Evolutionary conservation across 1,140 invertebrate genomes (phyloP).

Genomic region (Sesamia nonagrioides): DNA sequence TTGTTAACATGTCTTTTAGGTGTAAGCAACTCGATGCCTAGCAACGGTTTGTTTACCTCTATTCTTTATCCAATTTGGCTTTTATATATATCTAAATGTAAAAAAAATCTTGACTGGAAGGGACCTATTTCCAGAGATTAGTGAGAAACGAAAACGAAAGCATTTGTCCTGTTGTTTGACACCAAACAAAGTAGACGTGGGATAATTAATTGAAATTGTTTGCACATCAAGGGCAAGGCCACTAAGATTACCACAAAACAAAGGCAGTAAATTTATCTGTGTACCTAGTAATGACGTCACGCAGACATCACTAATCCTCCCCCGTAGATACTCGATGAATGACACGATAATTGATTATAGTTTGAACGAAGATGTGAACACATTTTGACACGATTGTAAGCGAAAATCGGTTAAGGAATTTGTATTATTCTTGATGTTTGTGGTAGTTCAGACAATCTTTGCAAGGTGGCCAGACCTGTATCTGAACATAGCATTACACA

Average conservation of each 20-base stretch:
- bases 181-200: too few species aligned
- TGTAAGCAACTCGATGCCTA: too few species aligned
- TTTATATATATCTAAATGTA: too few species aligned
- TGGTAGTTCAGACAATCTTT: too few species aligned
- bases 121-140: too few species aligned
- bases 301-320: neutral
- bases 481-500: too few species aligned
- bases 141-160: too few species aligned
- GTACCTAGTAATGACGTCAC: conserved; percentile 18
- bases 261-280: neutral
- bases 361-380: neutral
- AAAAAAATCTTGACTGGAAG: too few species aligned
- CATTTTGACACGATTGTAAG: neutral
- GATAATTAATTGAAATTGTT: neutral
- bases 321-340: neutral
- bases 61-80: too few species aligned
- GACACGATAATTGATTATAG: conserved; percentile 5
- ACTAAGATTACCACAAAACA: conserved; percentile 3
- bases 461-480: too few species aligned
- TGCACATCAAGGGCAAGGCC: neutral
- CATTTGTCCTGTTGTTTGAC: neutral
- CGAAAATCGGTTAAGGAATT: conserved; percentile 7
- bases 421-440: neutral
- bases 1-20: too few species aligned
- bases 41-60: too few species aligned